These are phyloP conservation scores for Megaceryle maxima DNA, from an alignment of 2,113 vertebrate genomes.

Conservation along the genomic window DNA sequence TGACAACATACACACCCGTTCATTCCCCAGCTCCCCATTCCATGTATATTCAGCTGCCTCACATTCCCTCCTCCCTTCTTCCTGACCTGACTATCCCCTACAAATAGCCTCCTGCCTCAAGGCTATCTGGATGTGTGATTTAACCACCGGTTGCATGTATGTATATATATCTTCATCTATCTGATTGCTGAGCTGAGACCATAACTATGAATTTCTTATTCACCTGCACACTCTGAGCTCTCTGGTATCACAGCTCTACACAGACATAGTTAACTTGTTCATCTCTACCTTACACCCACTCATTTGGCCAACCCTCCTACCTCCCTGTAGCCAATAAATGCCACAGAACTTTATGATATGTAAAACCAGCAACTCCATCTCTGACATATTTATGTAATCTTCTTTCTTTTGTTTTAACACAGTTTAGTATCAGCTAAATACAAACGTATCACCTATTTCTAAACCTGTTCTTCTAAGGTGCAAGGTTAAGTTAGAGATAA, in stretches of 20 bases:
- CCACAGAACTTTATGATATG: background rate
- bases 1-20: background rate
- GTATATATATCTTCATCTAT: background rate
- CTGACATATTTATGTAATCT: background rate
- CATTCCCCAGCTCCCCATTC: accelerated
- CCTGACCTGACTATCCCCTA: background rate
- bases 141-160: background rate
- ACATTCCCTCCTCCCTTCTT: background rate
- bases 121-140: background rate
- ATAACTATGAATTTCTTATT: background rate
- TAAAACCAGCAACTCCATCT: background rate
- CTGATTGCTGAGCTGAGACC: background rate
- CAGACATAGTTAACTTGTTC: background rate
- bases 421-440: background rate
- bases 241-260: background rate
- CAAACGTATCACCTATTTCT: background rate
- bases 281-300: background rate
- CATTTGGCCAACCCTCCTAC: background rate
- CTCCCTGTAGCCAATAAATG: background rate
- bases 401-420: background rate
- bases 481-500: background rate
- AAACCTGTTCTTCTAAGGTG: background rate
- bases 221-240: background rate
- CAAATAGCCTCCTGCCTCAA: background rate
- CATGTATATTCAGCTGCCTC: background rate